phyloP scores from a whole-genome alignment of 1,140 invertebrate genomes.

The Heliconius himera region DNA sequence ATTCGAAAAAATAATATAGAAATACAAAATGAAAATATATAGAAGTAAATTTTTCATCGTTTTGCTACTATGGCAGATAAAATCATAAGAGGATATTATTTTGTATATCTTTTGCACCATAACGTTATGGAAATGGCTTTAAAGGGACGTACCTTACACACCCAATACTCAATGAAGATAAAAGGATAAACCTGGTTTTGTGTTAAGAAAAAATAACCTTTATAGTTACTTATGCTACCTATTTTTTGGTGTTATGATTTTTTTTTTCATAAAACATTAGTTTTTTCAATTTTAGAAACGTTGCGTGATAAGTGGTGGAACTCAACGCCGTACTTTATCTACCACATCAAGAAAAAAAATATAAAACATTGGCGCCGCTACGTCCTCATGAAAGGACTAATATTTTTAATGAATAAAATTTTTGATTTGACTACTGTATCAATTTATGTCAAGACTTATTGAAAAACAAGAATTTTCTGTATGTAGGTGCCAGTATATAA shows the following conservation, averaged over 20 bases:
- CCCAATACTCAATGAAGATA: constrained; percentile 25
- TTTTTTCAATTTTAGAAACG: background rate
- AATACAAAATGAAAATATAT: background rate
- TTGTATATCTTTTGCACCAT: constrained; percentile 32
- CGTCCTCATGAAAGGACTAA: background rate
- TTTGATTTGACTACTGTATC: too few relatives aligned
- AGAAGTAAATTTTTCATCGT: background rate
- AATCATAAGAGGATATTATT: constrained; percentile 22
- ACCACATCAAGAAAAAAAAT: too few relatives aligned
- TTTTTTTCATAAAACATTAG: background rate
- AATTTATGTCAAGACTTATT: too few relatives aligned
- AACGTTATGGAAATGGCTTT: constrained; percentile 36
- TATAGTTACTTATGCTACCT: background rate
- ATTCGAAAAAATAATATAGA: background rate
- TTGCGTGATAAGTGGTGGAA: too few relatives aligned
- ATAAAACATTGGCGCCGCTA: too few relatives aligned
- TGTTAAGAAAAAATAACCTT: constrained; percentile 14
- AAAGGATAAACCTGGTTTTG: constrained; percentile 25
- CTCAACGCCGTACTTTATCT: too few relatives aligned
- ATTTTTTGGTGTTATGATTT: background rate
- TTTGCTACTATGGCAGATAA: constrained; percentile 10
- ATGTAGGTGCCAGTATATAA: too few relatives aligned
- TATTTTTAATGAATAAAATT: too few relatives aligned
- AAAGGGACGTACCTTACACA: constrained; percentile 11
- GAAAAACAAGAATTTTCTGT: too few relatives aligned